Base-by-base conservation (phyloP, 1,140 invertebrate genomes). In the Saxidomus purpurata region DNA sequence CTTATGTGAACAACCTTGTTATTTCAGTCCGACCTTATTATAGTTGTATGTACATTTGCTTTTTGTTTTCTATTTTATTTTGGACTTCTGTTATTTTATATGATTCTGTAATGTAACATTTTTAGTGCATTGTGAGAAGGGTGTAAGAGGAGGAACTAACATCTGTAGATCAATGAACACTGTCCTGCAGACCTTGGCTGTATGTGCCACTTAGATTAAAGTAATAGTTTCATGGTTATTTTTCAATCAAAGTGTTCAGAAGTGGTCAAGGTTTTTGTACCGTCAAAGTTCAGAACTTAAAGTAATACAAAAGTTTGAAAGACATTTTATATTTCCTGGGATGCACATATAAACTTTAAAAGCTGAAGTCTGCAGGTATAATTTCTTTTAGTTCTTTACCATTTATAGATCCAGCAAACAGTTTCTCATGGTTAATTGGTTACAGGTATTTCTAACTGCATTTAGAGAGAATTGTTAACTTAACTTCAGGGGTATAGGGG, bases 61-160 rank as follows among this genome's bases (percentile, higher is more conserved):
- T 49, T 79, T 15, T 31, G 0, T 6, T 36, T 55, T 79, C 0
- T 79, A 36, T 34, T 4, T 6, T 55, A 25, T 34, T 52, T 36
- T 3, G 9, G 0, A 13, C 28, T 52, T 34, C 55, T 31, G 9
- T 15, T 52, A 1, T 34, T 55, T 34, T 52, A 9, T 43, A 3
- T 69, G 63, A 31, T 31, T 34, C 25, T 34, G 25, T 9, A 34
- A 31, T 31, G 13, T 8, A 3, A 17, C 9, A 22, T 4, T 43
- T 74, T n/a, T 74, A 9, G 69, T 67, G 40, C 2, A 49, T 11
- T 49, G 28, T 4, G 38, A 71, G 36, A 80, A 59, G 52, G 55
- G 31, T 59, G 49, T 59, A 82, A 82, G 79, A 61, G 79, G 49
- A 63, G 79, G 55, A 31, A 63, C 52, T 82, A 59, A 82, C 28